Conservation (phyloP, 2,888 invertebrate species). For the Cataglyphis albicans region DNA sequence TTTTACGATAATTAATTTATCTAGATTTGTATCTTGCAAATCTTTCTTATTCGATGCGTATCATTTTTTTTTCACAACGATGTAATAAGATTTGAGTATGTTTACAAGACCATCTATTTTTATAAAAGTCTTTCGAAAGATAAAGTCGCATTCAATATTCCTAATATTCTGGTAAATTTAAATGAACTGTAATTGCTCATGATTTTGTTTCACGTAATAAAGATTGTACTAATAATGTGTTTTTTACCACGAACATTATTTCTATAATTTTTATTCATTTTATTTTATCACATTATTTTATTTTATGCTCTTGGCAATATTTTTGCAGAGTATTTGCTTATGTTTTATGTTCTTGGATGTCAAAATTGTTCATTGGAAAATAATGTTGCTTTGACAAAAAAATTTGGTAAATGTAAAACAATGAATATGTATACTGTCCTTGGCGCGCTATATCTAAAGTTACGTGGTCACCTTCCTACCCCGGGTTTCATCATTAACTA, state of each 20-base stretch:
- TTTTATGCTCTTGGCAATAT: neutral
- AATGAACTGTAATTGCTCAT: too few relatives aligned
- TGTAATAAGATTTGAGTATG: neutral
- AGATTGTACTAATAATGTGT: neutral
- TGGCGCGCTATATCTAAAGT: conserved; percentile 11
- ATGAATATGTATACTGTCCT: conserved; percentile 23
- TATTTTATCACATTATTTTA: too few relatives aligned
- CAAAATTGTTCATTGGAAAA: neutral
- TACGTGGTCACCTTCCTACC: conserved; percentile 25
- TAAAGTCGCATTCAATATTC: conserved; percentile 13
- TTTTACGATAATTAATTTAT: conserved; percentile 11
- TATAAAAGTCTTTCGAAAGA: neutral
- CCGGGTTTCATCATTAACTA: conserved; percentile 38
- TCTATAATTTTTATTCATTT: too few relatives aligned
- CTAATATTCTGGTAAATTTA: neutral
- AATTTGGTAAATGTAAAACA: conserved; percentile 20
- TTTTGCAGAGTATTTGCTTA: neutral
- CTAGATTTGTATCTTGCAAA: conserved; percentile 9
- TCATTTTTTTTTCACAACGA: neutral
- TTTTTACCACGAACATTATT: too few relatives aligned
- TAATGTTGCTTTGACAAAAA: neutral
- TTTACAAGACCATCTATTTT: conserved; percentile 12
- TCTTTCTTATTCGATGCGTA: neutral
- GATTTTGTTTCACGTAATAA: neutral
- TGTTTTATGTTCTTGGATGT: neutral